Evolutionary conservation across 2,113 vertebrate species (phyloP).

Genomic region (Thymallus thymallus): DNA sequence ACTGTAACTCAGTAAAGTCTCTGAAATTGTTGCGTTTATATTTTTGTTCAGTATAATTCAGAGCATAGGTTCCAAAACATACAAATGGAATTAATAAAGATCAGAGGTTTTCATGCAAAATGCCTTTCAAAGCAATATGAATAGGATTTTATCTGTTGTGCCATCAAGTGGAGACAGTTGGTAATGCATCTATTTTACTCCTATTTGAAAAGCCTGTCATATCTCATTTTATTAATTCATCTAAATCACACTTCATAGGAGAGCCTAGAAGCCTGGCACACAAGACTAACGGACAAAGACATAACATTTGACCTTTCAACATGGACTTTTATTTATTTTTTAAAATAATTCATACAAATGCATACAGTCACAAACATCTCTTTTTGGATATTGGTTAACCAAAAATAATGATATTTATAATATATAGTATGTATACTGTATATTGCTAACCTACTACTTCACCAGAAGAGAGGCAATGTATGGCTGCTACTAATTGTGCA

Average conservation of each 20-base stretch:
- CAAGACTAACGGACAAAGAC: background rate
- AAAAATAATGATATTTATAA: slow-evolving; percentile 89
- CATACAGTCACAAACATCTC: slow-evolving; percentile 99
- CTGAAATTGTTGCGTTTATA: too few relatives aligned
- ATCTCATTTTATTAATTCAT: too few relatives aligned
- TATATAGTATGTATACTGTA: slow-evolving; percentile 79
- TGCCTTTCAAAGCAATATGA: too few relatives aligned
- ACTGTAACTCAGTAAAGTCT: too few relatives aligned
- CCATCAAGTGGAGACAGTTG: slow-evolving; percentile 51
- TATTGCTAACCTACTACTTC: slow-evolving; percentile 99
- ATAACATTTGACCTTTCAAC: slow-evolving; percentile 70
- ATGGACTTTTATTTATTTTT: slow-evolving; percentile 96
- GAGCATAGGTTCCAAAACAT: too few relatives aligned
- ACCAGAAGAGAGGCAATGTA: slow-evolving; percentile 90
- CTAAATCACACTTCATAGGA: too few relatives aligned
- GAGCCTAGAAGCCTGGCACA: too few relatives aligned
- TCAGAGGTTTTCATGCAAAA: too few relatives aligned
- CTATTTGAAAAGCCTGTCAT: too few relatives aligned
- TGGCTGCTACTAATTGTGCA: slow-evolving; percentile 80
- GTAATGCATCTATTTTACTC: background rate
- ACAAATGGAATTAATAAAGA: too few relatives aligned
- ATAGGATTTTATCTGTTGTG: slow-evolving; percentile 21
- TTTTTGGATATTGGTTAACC: slow-evolving; percentile 79
- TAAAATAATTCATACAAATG: slow-evolving; percentile 99
- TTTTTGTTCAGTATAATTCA: too few relatives aligned